A percentile compares a stretch with the other conserved stretches of the same genome.
Conservation (phyloP, 2,113 vertebrate species). For the Semnopithecus entellus region DNA sequence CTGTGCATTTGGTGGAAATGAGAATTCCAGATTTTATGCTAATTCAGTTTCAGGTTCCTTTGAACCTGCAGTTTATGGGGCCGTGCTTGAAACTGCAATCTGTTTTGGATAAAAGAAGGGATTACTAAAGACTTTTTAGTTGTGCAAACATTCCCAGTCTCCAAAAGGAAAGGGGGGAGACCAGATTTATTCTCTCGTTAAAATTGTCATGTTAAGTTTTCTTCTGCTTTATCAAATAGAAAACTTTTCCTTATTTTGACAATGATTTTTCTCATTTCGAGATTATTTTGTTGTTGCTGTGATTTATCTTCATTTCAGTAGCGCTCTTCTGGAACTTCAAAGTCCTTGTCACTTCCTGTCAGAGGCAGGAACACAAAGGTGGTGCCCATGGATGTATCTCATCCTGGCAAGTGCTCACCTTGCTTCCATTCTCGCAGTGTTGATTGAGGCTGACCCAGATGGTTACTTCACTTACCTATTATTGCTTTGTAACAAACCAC, state of each 20-base stretch:
- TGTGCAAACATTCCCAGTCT: conserved; percentile 82
- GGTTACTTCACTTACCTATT: not conserved
- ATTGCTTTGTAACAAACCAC: not conserved
- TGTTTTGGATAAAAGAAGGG: conserved; percentile 88
- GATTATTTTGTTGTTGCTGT: not conserved
- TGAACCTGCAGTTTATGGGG: conserved; percentile 86
- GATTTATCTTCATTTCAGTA: not conserved
- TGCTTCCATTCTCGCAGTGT: not conserved
- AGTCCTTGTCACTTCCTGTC: not conserved
- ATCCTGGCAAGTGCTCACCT: accelerated
- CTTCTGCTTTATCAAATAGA: conserved; percentile 75
- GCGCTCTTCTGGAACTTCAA: not conserved
- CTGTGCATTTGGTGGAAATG: conserved; percentile 85
- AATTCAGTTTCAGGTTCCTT: conserved; percentile 87
- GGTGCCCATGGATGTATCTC: accelerated
- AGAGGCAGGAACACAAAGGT: not conserved
- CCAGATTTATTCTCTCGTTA: conserved; percentile 81
- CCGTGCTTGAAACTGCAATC: conserved; percentile 86
- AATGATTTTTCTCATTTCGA: not conserved
- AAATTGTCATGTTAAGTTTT: conserved; percentile 66
- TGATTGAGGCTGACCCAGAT: not conserved
- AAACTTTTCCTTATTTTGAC: not conserved
- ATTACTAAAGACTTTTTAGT: conserved; percentile 83
- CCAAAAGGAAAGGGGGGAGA: conserved; percentile 48
- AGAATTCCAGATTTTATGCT: conserved; percentile 89